Conservation (phyloP, 2,113 vertebrate species). For the Microtus montanus region DNA sequence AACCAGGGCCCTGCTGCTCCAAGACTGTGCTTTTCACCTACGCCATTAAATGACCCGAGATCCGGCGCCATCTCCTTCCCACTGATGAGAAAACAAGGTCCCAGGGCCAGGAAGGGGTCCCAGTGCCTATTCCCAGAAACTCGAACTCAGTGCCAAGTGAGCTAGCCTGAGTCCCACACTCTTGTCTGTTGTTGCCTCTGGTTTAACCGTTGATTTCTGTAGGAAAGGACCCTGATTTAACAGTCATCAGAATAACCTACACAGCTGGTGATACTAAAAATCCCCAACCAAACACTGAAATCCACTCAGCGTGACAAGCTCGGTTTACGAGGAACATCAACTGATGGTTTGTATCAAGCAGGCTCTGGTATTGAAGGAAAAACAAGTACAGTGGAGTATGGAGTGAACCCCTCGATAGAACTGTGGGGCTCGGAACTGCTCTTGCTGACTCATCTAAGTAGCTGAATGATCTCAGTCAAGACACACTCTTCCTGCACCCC, state of each 20-base stretch:
- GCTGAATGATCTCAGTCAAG: slow-evolving; percentile 21
- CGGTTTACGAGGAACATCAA: not conserved
- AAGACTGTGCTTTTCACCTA: not conserved
- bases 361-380: not conserved
- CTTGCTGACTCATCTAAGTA: slow-evolving; percentile 2
- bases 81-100: not conserved
- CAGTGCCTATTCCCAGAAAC: not conserved
- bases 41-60: not conserved
- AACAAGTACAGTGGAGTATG: not conserved
- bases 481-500: not conserved
- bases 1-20: not conserved
- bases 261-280: not conserved
- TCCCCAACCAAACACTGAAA: slow-evolving; percentile 21
- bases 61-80: not conserved
- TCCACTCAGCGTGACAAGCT: not conserved
- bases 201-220: not conserved
- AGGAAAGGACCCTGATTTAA: not conserved
- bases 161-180: not conserved
- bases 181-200: not conserved
- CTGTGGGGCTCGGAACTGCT: not conserved
- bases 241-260: not conserved
- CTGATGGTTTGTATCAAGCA: not conserved
- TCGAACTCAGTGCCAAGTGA: not conserved
- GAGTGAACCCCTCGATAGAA: not conserved
- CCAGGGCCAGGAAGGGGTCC: not conserved